Evolutionary conservation across 2,797 vertebrate genomes (phyloP).

Genomic region (Mormyrops attenuatus): DNA sequence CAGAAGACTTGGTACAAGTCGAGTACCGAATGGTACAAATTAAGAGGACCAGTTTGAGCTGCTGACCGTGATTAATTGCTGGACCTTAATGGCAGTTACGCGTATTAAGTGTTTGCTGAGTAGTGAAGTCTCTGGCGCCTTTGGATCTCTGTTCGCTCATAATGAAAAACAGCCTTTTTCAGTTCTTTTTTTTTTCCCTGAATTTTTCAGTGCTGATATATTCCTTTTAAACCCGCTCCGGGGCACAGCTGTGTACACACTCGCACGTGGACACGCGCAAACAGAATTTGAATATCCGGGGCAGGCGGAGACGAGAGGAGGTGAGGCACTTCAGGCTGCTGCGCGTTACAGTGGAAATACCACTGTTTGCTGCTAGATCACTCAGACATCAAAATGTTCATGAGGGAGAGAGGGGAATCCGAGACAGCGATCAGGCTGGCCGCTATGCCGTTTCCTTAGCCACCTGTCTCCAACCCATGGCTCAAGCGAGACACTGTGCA

Average conservation of each 20-base stretch:
- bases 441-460: not conserved
- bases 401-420: not conserved
- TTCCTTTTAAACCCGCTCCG: not conserved
- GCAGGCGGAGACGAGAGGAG: not conserved
- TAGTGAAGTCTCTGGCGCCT: not conserved
- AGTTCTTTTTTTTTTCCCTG: not conserved
- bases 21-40: not conserved
- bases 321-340: not conserved
- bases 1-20: too few species aligned
- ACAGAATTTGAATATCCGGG: not conserved
- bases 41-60: not conserved
- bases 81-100: not conserved
- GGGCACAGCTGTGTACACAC: constrained; percentile 3
- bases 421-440: not conserved
- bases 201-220: constrained; percentile 8
- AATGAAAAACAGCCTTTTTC: constrained; percentile 18
- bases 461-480: not conserved
- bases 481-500: not conserved
- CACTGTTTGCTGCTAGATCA: not conserved
- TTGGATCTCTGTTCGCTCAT: not conserved
- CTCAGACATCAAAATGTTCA: not conserved
- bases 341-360: not conserved
- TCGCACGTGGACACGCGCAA: not conserved
- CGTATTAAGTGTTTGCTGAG: not conserved
- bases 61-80: not conserved